Percentiles rank a stretch among this genome's conserved stretches.
Evolutionary conservation across 2,888 invertebrate genomes (phyloP).

Genomic region (Pedicia rivosa): DNA sequence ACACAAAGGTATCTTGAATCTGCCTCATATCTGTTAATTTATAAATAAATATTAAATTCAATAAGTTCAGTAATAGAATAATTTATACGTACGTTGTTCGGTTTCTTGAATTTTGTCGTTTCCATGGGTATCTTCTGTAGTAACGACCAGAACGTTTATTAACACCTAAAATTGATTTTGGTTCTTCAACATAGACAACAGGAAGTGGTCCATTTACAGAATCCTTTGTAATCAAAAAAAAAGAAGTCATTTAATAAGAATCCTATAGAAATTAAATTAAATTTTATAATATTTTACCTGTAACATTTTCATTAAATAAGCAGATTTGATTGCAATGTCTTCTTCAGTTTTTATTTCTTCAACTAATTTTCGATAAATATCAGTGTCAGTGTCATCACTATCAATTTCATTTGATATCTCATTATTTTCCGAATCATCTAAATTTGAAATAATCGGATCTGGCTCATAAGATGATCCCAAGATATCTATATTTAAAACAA

Average conservation of each 20-base stretch:
- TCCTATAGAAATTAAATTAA: neutral
- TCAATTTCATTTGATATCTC: neutral
- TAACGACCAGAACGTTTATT: slow-evolving; percentile 36
- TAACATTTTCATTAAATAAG: slow-evolving; percentile 26
- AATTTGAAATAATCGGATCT: too few relatives aligned
- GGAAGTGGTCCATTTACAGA: slow-evolving; percentile 26
- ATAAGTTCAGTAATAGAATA: too few relatives aligned
- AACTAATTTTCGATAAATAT: slow-evolving; percentile 19
- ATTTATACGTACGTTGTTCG: slow-evolving; percentile 12
- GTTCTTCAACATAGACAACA: slow-evolving; percentile 26
- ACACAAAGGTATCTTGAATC: slow-evolving; percentile 42
- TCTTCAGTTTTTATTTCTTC: slow-evolving; percentile 26
- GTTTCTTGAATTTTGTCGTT: slow-evolving; percentile 36
- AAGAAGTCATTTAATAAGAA: neutral
- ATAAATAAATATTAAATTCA: neutral
- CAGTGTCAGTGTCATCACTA: neutral
- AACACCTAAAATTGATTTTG: slow-evolving; percentile 12
- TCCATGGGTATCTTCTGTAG: slow-evolving; percentile 45
- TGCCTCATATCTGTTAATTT: slow-evolving; percentile 33
- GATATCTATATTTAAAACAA: too few relatives aligned
- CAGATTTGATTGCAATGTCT: slow-evolving; percentile 28
- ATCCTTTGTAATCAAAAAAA: slow-evolving; percentile 14
- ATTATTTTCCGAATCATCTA: slow-evolving; percentile 1
- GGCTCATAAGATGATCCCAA: too few relatives aligned
- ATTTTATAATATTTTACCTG: slow-evolving; percentile 18